Conservation (phyloP, 1,140 invertebrate genomes). For the Venustaconcha ellipsiformis region DNA sequence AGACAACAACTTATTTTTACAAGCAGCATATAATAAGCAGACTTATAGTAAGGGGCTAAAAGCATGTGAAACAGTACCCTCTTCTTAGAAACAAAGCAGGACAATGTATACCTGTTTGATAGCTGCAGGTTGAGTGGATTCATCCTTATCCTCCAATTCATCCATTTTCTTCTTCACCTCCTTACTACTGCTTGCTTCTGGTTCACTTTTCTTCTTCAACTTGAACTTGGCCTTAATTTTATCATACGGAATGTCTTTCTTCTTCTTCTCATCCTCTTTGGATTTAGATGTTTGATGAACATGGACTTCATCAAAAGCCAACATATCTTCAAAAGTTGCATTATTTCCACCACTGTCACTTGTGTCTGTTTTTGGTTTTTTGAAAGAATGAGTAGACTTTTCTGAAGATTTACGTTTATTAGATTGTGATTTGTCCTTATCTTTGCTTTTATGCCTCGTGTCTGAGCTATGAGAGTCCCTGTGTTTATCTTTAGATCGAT, state of each 20-base stretch:
- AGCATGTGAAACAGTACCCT: too few species aligned
- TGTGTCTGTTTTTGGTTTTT: neutral
- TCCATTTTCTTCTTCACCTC: conserved; percentile 20
- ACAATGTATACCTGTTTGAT: conserved; percentile 32
- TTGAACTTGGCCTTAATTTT: conserved; percentile 47
- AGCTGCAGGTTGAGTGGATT: neutral
- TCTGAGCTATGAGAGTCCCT: too few species aligned
- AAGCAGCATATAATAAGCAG: too few species aligned
- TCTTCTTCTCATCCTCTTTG: conserved; percentile 8
- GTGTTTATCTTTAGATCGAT: too few species aligned
- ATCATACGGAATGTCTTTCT: conserved; percentile 26
- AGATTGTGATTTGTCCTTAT: neutral
- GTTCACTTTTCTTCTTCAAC: conserved; percentile 41
- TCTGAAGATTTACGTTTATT: neutral
- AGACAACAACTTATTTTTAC: too few species aligned
- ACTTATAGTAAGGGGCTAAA: too few species aligned
- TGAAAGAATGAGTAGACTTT: neutral
- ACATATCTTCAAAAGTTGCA: conserved; percentile 49
- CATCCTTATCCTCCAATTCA: neutral
- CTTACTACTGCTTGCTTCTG: conserved; percentile 24
- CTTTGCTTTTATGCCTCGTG: too few species aligned
- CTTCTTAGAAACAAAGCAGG: too few species aligned
- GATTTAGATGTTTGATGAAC: conserved; percentile 24
- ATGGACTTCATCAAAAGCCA: conserved; percentile 35
- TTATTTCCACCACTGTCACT: conserved; percentile 11